These are phyloP conservation scores for Agraylea sexmaculata DNA, from an alignment of 1,140 invertebrate species.

Conservation along the genomic window DNA sequence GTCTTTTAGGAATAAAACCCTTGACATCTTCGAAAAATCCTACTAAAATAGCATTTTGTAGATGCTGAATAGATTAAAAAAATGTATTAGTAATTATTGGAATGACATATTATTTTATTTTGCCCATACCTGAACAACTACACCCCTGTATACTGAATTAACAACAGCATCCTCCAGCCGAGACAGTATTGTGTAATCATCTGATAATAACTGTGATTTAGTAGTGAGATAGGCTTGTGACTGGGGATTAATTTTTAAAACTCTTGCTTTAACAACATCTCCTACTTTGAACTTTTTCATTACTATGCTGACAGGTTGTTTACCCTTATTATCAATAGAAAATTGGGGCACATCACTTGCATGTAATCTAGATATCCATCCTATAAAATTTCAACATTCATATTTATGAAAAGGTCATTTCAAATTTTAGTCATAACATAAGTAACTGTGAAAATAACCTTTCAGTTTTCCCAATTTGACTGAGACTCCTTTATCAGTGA, in stretches of 20 bases:
- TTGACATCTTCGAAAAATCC: slow-evolving; percentile 47
- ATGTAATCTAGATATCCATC: slow-evolving; percentile 22
- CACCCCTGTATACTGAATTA: slow-evolving; percentile 42
- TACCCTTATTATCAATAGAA: slow-evolving; percentile 21
- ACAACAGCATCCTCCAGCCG: slow-evolving; percentile 35
- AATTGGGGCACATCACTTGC: slow-evolving; percentile 22
- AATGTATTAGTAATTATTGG: background rate
- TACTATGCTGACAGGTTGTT: slow-evolving; percentile 22
- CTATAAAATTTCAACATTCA: slow-evolving; percentile 9
- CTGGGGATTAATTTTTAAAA: slow-evolving; percentile 32
- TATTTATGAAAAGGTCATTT: too few species aligned
- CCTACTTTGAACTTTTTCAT: slow-evolving; percentile 33
- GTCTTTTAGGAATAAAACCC: slow-evolving; percentile 42
- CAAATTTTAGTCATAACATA: too few species aligned
- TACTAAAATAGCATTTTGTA: slow-evolving; percentile 39
- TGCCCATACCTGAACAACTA: slow-evolving; percentile 34
- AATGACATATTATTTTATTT: background rate
- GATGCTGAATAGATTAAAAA: slow-evolving; percentile 16
- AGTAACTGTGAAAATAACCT: slow-evolving; percentile 34
- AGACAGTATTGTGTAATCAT: slow-evolving; percentile 35
- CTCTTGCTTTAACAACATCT: slow-evolving; percentile 38
- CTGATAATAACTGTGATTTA: slow-evolving; percentile 44
- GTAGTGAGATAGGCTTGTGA: slow-evolving; percentile 40
- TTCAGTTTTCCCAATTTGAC: slow-evolving; percentile 28
- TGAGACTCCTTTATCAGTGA: slow-evolving; percentile 27